These are phyloP conservation scores for Pristis pectinata DNA, from an alignment of 2,797 vertebrate species.

Conservation along the genomic window DNA sequence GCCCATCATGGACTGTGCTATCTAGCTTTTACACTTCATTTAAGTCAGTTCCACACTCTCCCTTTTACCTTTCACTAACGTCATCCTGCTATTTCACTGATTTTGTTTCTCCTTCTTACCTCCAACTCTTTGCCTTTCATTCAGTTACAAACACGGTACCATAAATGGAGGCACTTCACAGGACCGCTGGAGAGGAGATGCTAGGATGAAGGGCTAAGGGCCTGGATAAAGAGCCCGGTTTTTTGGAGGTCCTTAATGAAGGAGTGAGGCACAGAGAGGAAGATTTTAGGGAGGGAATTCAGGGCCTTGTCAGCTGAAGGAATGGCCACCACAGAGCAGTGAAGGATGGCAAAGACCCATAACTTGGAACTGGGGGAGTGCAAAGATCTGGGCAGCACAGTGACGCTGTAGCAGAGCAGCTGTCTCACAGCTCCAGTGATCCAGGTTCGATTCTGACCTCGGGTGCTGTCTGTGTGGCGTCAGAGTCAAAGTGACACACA, in stretches of 20 bases:
- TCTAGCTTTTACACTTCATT: not conserved
- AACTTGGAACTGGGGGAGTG: not conserved
- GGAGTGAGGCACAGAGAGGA: too few species aligned
- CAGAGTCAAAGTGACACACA: too few species aligned
- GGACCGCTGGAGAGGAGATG: not conserved
- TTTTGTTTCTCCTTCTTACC: not conserved
- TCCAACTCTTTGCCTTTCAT: not conserved
- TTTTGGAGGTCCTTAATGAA: not conserved
- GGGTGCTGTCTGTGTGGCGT: too few species aligned
- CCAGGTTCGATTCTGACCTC: too few species aligned
- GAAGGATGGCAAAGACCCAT: not conserved
- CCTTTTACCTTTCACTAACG: not conserved
- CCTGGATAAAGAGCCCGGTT: too few species aligned
- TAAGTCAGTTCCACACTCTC: not conserved
- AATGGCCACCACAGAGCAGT: too few species aligned
- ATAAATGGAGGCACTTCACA: not conserved
- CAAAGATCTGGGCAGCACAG: not conserved
- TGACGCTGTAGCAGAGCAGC: too few species aligned
- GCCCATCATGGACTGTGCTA: not conserved
- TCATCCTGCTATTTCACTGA: too few species aligned
- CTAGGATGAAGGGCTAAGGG: too few species aligned
- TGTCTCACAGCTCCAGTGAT: too few species aligned
- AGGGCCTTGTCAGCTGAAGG: not conserved
- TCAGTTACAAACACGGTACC: not conserved
- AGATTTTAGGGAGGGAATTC: not conserved